Base-by-base conservation (phyloP, 2,797 vertebrate species). In the Gallinago solitaria region DNA sequence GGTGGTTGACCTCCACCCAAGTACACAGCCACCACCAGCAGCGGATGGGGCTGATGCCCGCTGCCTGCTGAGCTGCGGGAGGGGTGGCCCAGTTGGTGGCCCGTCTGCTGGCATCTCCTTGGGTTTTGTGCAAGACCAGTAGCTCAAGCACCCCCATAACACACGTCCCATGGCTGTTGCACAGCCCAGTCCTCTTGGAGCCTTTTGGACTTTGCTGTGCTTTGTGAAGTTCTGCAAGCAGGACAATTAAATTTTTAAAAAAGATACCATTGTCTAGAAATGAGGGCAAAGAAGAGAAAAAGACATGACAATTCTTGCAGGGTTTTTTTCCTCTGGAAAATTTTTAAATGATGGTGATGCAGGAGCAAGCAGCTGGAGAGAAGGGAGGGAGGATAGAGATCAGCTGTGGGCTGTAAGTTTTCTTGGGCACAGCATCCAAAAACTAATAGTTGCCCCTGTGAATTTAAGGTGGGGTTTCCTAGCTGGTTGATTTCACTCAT, bases 151-250 rank as follows among this genome's bases (percentile, higher is more conserved):
- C 43, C 61, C 33, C 67, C 27, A 1, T 6, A 41, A 65, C 5
- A 43, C 9, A 17, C 5, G 3, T 54, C 25, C 74, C 6, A 1
- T 9, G 23, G 9, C 25, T 47, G 23, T 3, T 3, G 1, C 23
- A 35, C 21, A 68, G 28, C 48, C 39, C 57, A n/a, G 16, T 6
- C n/a, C 51, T 61, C 15, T 5, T 2, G 45, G 45, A 83, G 19
- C n/a, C 56, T 67, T 69, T 53, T n/a, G 20, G 50, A 76, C 21
- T 5, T 6, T 3, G 14, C 39, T 14, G 7, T 6, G 24, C 20
- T 71, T 21, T 2, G 1, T n/a, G 41, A 21, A 51, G n/a, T n/a
- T 76, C 41, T 54, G 53, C 32, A 54, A 37, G 8, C 24, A 65
- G n/a, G 9, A 47, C 17, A 90, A 83, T 30, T 32, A 74, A 35